These are phyloP conservation scores for Acrobasis suavella DNA, from an alignment of 2,888 invertebrate species.

Conservation along the genomic window DNA sequence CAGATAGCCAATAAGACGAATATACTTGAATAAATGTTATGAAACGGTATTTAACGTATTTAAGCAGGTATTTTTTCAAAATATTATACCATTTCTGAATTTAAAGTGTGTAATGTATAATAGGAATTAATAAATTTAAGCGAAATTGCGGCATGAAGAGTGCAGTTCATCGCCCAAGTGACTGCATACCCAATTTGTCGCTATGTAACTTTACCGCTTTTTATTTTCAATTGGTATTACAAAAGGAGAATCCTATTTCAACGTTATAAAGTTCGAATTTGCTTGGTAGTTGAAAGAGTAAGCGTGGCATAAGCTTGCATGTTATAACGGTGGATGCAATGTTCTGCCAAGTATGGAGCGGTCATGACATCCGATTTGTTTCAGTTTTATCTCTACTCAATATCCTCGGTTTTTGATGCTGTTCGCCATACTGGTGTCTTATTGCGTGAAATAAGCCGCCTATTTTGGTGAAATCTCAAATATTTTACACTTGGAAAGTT, in stretches of 20 bases:
- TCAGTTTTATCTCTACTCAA: constrained; percentile 57
- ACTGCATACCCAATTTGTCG: constrained; percentile 56
- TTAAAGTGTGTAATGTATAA: constrained; percentile 28
- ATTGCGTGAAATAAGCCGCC: background rate
- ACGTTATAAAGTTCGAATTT: constrained; percentile 35
- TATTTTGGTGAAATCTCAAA: constrained; percentile 10
- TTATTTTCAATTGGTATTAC: constrained; percentile 18
- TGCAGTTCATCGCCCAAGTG: constrained; percentile 40
- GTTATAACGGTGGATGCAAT: constrained; percentile 64
- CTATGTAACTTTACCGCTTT: constrained; percentile 33
- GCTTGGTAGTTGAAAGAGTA: constrained; percentile 30
- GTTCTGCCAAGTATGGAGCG: constrained; percentile 58
- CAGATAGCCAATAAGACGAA: too few species aligned
- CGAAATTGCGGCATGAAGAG: constrained; percentile 29
- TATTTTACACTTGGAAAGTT: constrained; percentile 2
- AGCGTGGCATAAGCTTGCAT: constrained; percentile 35
- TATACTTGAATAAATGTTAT: background rate
- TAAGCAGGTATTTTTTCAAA: background rate
- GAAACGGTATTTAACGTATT: background rate
- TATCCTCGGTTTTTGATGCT: constrained; percentile 34
- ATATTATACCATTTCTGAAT: background rate
- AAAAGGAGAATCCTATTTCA: constrained; percentile 26
- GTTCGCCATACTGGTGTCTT: constrained; percentile 7
- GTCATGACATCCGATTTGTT: constrained; percentile 72
- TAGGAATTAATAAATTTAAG: constrained; percentile 34